These are phyloP conservation scores for Seira ritae DNA, from an alignment of 2,888 invertebrate genomes.

Conservation along the genomic window DNA sequence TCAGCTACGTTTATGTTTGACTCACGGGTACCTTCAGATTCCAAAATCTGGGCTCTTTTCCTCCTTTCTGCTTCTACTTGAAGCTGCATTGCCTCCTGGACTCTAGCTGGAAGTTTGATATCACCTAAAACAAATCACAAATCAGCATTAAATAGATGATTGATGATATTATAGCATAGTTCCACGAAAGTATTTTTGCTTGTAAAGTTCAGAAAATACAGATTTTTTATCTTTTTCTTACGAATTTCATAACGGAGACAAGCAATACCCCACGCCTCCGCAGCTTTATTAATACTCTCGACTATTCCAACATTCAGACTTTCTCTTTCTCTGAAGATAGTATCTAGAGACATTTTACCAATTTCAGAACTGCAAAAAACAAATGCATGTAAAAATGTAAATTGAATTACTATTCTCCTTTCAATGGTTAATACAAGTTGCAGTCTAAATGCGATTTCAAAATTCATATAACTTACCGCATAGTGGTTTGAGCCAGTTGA, in stretches of 20 bases:
- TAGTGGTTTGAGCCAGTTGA: conserved; percentile 99
- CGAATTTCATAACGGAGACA: conserved; percentile 97
- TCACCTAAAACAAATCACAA: conserved; percentile 80
- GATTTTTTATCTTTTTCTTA: too few relatives aligned
- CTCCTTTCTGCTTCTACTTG: conserved; percentile 99
- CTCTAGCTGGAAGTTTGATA: conserved; percentile 90
- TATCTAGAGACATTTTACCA: conserved; percentile 97
- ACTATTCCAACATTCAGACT: conserved; percentile 96
- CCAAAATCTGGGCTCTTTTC: conserved; percentile 96
- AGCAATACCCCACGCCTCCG: conserved; percentile 98
- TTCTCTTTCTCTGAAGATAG: conserved; percentile 97
- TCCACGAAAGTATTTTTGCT: too few relatives aligned
- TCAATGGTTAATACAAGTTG: not conserved
- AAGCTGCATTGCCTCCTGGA: conserved; percentile 99
- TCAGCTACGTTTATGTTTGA: conserved; percentile 98
- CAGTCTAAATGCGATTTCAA: not conserved
- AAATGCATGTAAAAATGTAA: too few relatives aligned
- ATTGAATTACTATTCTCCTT: not conserved
- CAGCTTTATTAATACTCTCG: conserved; percentile 97
- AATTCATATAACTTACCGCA: conserved; percentile 80
- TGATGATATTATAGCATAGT: too few relatives aligned
- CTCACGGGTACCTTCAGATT: conserved; percentile 94
- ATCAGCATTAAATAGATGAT: too few relatives aligned
- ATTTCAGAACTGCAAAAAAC: conserved; percentile 83
- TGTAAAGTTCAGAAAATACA: too few relatives aligned